phyloP scores from a whole-genome alignment of 2,113 vertebrate genomes.

The Anguilla rostrata region DNA sequence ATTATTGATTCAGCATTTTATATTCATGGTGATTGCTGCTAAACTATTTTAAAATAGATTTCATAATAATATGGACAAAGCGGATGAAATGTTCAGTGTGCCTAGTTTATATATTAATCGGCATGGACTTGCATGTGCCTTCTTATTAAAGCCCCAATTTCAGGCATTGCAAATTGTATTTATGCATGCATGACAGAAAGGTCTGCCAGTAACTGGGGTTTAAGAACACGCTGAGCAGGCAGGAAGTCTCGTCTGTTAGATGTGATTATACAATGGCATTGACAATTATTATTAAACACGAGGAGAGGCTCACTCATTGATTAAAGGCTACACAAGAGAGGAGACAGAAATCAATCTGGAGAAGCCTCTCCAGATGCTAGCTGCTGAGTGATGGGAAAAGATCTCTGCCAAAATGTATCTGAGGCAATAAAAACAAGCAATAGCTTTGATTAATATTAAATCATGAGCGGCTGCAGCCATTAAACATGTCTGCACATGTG shows the following conservation, averaged over 20 bases:
- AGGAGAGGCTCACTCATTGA: constrained; percentile 60
- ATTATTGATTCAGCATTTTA: background rate
- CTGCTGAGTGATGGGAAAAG: constrained; percentile 31
- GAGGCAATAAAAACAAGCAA: constrained; percentile 2
- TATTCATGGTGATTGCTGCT: background rate
- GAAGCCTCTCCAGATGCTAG: constrained; percentile 47
- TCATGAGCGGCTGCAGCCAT: too few relatives aligned
- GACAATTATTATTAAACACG: constrained; percentile 55
- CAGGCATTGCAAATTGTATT: background rate
- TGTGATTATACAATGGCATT: constrained; percentile 49
- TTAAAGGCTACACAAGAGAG: constrained; percentile 61
- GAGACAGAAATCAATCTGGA: constrained; percentile 52
- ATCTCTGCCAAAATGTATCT: constrained; percentile 31
- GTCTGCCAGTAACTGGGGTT: constrained; percentile 9
- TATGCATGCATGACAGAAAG: background rate
- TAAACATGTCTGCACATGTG: too few relatives aligned
- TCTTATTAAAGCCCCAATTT: background rate
- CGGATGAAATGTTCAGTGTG: too few relatives aligned
- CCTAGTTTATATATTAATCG: background rate
- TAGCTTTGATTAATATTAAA: too few relatives aligned
- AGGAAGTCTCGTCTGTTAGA: constrained; percentile 38
- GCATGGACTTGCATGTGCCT: background rate
- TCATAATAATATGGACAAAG: background rate
- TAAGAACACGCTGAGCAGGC: constrained; percentile 22
- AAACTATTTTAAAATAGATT: background rate